Percentiles rank a stretch among this genome's conserved stretches.
These are phyloP conservation scores for Oedothorax gibbosus DNA, from an alignment of 1,140 invertebrate genomes.

Conservation along the genomic window DNA sequence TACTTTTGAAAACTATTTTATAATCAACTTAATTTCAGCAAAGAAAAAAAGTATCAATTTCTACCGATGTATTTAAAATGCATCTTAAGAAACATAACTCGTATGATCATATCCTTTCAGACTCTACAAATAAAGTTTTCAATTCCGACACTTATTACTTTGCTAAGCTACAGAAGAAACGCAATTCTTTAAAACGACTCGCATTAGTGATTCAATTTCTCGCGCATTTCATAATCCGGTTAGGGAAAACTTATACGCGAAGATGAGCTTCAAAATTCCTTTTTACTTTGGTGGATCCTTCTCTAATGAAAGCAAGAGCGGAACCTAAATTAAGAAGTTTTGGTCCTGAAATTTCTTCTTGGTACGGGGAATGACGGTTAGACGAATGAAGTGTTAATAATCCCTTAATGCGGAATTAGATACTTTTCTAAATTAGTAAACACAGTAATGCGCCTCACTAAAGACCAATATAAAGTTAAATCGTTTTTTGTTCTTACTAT, in stretches of 20 bases:
- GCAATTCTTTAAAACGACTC: constrained; percentile 43
- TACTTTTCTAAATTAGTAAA: constrained; percentile 46
- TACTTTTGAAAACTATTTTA: no score
- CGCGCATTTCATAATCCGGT: constrained; percentile 54
- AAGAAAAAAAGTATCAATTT: no score
- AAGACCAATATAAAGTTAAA: constrained; percentile 2
- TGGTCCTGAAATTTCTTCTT: constrained; percentile 19
- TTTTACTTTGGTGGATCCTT: background rate
- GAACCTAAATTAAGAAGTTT: constrained; percentile 25
- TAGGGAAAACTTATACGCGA: constrained; percentile 26
- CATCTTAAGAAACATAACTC: no score
- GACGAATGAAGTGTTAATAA: constrained; percentile 46
- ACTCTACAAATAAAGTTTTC: no score
- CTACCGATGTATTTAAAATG: no score
- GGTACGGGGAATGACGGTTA: background rate
- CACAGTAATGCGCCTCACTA: constrained; percentile 7
- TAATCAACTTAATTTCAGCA: no score
- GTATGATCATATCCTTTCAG: no score
- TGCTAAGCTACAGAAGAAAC: background rate
- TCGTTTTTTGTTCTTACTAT: no score
- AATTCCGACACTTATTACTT: no score
- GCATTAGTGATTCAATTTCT: constrained; percentile 54
- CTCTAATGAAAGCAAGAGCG: background rate
- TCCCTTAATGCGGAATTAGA: constrained; percentile 45
- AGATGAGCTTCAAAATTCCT: constrained; percentile 18